A percentile compares a stretch with the other conserved stretches of the same genome.
These are phyloP conservation scores for Chiloscyllium punctatum DNA, from an alignment of 2,797 vertebrate genomes.

Conservation along the genomic window DNA sequence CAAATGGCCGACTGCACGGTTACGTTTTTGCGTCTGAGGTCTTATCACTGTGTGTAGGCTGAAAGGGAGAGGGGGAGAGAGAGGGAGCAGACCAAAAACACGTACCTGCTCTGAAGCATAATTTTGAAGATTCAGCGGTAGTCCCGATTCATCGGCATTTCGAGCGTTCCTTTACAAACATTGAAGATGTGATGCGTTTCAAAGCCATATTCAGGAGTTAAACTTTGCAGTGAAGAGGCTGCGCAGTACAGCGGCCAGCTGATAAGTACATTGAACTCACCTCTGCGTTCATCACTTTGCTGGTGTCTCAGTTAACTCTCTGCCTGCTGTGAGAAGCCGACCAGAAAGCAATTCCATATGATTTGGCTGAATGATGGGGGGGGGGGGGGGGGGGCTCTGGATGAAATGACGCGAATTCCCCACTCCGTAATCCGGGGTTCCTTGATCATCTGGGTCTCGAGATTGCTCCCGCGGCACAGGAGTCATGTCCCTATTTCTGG, in stretches of 20 bases:
- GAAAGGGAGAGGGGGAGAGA: neutral
- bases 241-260: neutral
- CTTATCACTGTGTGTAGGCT: neutral
- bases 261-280: constrained; percentile 13
- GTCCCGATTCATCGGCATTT: neutral
- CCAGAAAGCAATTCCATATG: too few species aligned
- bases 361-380: neutral
- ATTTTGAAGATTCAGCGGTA: neutral
- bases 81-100: neutral
- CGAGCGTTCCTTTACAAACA: neutral
- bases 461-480: too few species aligned
- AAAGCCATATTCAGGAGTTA: neutral
- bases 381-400: too few species aligned
- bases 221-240: constrained; percentile 2
- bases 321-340: neutral
- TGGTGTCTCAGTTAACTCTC: constrained; percentile 4
- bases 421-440: too few species aligned
- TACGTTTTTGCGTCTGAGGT: neutral
- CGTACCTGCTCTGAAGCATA: neutral
- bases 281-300: neutral
- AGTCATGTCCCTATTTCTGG: too few species aligned
- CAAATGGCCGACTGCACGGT: constrained; percentile 32
- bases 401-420: too few species aligned
- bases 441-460: too few species aligned
- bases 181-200: neutral